Base-by-base conservation (phyloP, 2,888 invertebrate species). In the Bimastos eiseni region DNA sequence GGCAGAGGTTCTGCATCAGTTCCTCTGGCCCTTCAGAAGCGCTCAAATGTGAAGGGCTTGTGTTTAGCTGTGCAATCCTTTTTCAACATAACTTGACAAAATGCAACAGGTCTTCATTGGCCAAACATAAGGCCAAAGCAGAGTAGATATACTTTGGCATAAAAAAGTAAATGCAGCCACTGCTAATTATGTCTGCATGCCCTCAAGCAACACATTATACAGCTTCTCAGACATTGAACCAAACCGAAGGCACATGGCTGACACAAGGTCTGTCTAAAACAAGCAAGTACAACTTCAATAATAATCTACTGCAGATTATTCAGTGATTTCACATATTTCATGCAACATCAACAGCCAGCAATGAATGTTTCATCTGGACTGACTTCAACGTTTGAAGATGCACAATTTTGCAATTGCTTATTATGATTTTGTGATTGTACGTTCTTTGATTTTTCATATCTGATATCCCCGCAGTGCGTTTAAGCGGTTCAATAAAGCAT, bases 231-330 rank as follows among this genome's bases (percentile, higher is more conserved):
- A 70, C n/a, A n/a, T 8, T 70, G n/a, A 70, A 70, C n/a, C 70
- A 70, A 70, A 70, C 70, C 70, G n/a, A 70, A 70, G 70, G 70
- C n/a, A 70, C 70, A 70, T 70, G 70, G 70, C 70, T 70, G 70
- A 70, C 30, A 8, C 6, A 2, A n/a, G 30, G n/a, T 70, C 70
- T 70, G 70, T 70, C 70, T 70, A 8, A 70, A 70, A 70, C n/a
- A 70, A 70, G 70, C n/a, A 70, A 70, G n/a, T n/a, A 70, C 70
- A 70, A 30, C 5, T 70, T 70, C n/a, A 70, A 1, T 70, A 17
- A 70, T 6, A 70, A 0, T 17, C n/a, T 70, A 70, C 70, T 70
- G 70, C 30, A 70, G 13, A 11, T 70, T n/a, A n/a, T 70, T 70
- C 30, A 70, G 19, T 70, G n/a, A n/a, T 70, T 70, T 13, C n/a